These are phyloP conservation scores for Ammospiza nelsoni DNA, from an alignment of 2,113 vertebrate species.

Conservation along the genomic window DNA sequence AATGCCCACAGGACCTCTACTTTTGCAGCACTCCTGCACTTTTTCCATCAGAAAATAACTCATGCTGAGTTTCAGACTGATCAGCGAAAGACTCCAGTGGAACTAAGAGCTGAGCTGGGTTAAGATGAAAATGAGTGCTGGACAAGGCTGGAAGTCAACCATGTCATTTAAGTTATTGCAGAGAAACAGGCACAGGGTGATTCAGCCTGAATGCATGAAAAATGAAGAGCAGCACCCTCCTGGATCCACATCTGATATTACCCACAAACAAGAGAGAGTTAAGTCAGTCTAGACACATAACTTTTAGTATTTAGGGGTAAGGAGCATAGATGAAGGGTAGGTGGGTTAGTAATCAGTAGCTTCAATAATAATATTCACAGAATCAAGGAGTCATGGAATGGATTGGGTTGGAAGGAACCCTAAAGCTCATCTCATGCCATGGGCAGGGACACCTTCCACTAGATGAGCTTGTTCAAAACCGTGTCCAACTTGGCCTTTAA, in stretches of 20 bases:
- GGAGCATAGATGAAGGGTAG: neutral
- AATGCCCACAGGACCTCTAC: neutral
- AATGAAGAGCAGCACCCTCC: neutral
- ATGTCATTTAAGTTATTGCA: neutral
- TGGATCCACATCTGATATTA: neutral
- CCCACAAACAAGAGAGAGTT: neutral
- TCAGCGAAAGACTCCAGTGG: neutral
- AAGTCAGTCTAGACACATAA: too few relatives aligned
- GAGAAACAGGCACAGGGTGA: neutral
- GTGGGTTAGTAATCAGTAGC: neutral
- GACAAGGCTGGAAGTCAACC: neutral
- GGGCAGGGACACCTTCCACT: neutral
- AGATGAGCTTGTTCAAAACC: neutral
- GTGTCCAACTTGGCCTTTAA: fast-evolving
- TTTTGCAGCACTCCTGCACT: neutral
- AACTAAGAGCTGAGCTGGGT: neutral
- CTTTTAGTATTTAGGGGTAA: neutral
- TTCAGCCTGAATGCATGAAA: neutral
- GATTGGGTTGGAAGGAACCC: neutral
- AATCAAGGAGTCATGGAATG: neutral
- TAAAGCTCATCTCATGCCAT: neutral
- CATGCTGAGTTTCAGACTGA: neutral
- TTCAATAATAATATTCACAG: neutral
- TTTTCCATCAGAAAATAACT: neutral
- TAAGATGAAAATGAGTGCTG: neutral